Percentiles rank a stretch among this genome's conserved stretches.
Conservation (phyloP, 2,113 vertebrate species). For the Corythaeola cristata region DNA sequence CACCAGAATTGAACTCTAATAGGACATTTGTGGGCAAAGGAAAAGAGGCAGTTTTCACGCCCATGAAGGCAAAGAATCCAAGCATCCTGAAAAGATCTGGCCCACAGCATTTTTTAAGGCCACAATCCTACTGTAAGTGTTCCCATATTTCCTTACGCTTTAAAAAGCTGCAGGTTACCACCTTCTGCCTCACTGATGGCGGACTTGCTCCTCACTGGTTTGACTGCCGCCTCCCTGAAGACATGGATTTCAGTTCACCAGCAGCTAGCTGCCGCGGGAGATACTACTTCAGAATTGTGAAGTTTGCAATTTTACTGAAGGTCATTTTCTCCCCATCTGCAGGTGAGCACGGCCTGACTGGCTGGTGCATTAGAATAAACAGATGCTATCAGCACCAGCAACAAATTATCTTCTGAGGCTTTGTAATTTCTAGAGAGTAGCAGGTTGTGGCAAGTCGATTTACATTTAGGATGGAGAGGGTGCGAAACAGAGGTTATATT, state of each 20-base stretch:
- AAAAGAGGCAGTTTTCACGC: not conserved
- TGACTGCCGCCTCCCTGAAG: not conserved
- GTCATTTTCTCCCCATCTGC: constrained; percentile 15
- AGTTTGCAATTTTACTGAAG: not conserved
- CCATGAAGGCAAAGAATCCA: not conserved
- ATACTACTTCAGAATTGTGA: not conserved
- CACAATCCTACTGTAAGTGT: not conserved
- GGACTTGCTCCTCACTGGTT: not conserved
- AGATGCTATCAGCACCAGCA: constrained; percentile 51
- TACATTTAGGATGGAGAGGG: not conserved
- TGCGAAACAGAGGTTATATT: not conserved
- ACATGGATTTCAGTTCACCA: not conserved
- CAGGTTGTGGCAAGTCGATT: constrained; percentile 51
- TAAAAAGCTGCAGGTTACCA: not conserved
- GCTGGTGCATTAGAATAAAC: constrained; percentile 26
- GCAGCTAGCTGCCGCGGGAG: not conserved
- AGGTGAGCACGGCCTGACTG: not conserved
- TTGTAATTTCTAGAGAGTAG: constrained; percentile 40
- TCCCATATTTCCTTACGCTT: not conserved
- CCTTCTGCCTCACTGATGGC: not conserved
- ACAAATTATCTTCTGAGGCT: constrained; percentile 56
- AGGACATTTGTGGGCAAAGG: not conserved
- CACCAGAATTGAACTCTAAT: not conserved
- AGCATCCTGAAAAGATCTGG: not conserved
- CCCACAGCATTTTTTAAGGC: not conserved